Conservation (phyloP, 2,113 vertebrate species). For the Dicerorhinus sumatrensis region DNA sequence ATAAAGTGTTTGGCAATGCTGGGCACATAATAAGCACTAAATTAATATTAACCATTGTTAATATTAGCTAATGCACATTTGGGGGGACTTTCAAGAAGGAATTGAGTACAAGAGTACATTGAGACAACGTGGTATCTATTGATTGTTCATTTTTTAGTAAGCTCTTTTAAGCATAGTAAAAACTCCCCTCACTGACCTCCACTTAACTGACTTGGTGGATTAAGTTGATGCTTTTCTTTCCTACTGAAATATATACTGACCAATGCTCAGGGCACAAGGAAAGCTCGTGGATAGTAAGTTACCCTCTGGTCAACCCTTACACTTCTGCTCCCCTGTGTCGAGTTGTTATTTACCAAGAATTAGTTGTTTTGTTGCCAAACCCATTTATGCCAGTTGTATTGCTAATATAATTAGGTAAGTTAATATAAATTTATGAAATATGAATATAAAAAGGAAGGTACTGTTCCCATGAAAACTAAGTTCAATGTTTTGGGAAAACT, state of each 20-base stretch:
- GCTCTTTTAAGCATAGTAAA: conserved; percentile 11
- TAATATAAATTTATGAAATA: conserved; percentile 47
- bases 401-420: conserved; percentile 32
- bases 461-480: conserved; percentile 15
- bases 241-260: not conserved
- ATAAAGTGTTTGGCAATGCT: not conserved
- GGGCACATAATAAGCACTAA: not conserved
- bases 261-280: not conserved
- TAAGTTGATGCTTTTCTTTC: conserved; percentile 27
- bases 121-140: not conserved
- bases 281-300: not conserved
- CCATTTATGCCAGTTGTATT: conserved; percentile 18
- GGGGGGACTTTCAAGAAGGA: not conserved
- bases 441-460: conserved; percentile 7
- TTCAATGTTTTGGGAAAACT: conserved; percentile 22
- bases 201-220: not conserved
- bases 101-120: not conserved
- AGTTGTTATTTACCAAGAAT: conserved; percentile 12
- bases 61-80: not conserved
- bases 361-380: conserved; percentile 5
- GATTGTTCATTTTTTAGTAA: conserved; percentile 2
- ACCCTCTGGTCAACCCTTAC: not conserved
- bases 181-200: not conserved
- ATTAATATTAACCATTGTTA: conserved; percentile 30
- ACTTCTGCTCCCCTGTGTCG: not conserved